Evolutionary conservation across 2,888 invertebrate genomes (phyloP), one percentile per base, ranked within the genome.

Genomic region (Pollenia amentaria): DNA sequence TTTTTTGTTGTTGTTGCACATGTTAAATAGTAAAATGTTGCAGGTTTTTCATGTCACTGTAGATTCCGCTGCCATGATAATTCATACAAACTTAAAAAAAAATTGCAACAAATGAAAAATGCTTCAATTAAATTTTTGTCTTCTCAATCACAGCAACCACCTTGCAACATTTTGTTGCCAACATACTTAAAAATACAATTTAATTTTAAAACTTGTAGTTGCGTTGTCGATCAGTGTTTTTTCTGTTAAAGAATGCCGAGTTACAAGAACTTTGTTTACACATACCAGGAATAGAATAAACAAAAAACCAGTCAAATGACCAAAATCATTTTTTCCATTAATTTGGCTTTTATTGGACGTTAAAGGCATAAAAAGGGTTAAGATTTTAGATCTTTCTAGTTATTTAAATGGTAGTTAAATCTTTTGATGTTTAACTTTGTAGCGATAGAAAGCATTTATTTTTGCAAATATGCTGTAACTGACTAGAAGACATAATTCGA

Each of bases 11-110:
- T 8, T 77, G 51, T 51, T 77, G 55, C 14, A 60, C 69, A 72
- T 72, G 48, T 73, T 65, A 51, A 73, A 70, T 60, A 84, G 48
- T 57, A 51, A 84, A 84, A 78, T 78, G 78, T 84, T 78, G 83
- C 84, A 67, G 65, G 72, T 78, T 78, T 72, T 65, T 73, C 75
- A 67, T 78, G 78, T 78, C 40, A 51, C 38, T 82, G 78, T 42
- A 79, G 83, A 86, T 86, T 79, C 86, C 83, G 75, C 82, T 86
- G 70, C 83, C 86, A 86, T 83, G 83, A 86, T 86, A 86, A 83
- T 79, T 86, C 86, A 86, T 83, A 79, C 86, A 79, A 64, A 51
- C 40, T 75, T 57, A 46, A 60, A 67, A 80, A 64, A 29, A 55
- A 81, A 29, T 6, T 6, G 9, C 53, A 21, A 11, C 11, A n/a